Percentiles rank a stretch among this genome's conserved stretches.
Conservation (phyloP, 2,113 vertebrate species). For the Heterocephalus glaber region DNA sequence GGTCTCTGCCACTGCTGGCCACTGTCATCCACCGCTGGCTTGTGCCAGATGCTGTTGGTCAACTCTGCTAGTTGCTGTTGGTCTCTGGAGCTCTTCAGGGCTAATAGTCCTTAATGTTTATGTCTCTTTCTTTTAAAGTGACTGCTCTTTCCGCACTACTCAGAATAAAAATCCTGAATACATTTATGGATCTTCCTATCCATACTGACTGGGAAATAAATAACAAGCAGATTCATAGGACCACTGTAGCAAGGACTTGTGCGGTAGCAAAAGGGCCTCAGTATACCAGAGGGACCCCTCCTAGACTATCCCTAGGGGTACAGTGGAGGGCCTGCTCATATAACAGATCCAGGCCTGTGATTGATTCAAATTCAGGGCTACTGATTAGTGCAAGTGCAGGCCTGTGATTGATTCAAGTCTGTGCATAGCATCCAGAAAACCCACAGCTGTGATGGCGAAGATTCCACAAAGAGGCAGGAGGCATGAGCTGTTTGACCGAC, state of each 20-base stretch:
- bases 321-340: not conserved
- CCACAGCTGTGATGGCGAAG: not conserved
- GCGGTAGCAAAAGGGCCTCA: too few species aligned
- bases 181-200: not conserved
- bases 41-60: not conserved
- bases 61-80: not conserved
- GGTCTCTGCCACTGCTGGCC: not conserved
- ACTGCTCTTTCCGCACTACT: too few species aligned
- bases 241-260: not conserved
- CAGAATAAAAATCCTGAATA: too few species aligned
- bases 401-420: not conserved
- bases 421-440: not conserved
- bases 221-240: not conserved
- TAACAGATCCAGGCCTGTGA: not conserved
- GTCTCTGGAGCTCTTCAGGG: too few species aligned
- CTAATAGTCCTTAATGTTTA: too few species aligned
- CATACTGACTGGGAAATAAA: not conserved
- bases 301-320: not conserved
- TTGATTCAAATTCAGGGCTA: not conserved
- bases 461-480: not conserved
- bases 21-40: not conserved
- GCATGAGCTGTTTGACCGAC: not conserved
- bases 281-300: too few species aligned
- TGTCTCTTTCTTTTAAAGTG: too few species aligned
- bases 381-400: not conserved